Evolutionary conservation across 2,888 invertebrate species (phyloP).

Genomic region (Stomorhina lunata): DNA sequence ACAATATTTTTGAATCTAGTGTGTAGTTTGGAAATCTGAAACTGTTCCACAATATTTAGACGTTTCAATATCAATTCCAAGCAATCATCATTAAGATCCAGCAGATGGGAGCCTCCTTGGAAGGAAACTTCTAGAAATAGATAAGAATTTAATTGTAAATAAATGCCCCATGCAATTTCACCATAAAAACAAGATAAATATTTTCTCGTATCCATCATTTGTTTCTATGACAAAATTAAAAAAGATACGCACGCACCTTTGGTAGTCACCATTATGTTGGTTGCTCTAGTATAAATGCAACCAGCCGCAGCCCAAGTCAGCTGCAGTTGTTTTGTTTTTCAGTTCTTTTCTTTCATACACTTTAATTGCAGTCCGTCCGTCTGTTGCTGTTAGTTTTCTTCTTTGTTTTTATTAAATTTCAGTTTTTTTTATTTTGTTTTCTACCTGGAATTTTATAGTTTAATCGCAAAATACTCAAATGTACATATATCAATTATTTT

Average conservation of each 20-base stretch:
- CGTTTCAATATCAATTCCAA: constrained; percentile 70
- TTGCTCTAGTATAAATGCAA: too few species aligned
- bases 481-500: neutral
- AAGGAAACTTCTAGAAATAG: constrained; percentile 8
- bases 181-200: neutral
- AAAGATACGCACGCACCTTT: constrained; percentile 37
- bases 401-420: neutral
- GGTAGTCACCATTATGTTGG: constrained; percentile 51
- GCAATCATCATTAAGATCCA: constrained; percentile 74
- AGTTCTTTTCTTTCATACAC: neutral
- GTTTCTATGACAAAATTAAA: neutral
- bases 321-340: constrained; percentile 15
- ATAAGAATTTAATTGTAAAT: too few species aligned
- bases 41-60: constrained; percentile 71
- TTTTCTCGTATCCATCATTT: neutral
- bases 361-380: neutral
- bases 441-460: neutral
- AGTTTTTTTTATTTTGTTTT: constrained; percentile 14
- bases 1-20: constrained; percentile 70
- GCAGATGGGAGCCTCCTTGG: constrained; percentile 37
- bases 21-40: constrained; percentile 69
- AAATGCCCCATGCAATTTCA: too few species aligned
- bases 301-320: constrained; percentile 8
- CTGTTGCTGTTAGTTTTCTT: constrained; percentile 3
- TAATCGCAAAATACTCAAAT: neutral